Percentiles rank a stretch among this genome's conserved stretches.
These are phyloP conservation scores for Pangasianodon hypophthalmus DNA, from an alignment of 2,113 vertebrate species.

Conservation along the genomic window DNA sequence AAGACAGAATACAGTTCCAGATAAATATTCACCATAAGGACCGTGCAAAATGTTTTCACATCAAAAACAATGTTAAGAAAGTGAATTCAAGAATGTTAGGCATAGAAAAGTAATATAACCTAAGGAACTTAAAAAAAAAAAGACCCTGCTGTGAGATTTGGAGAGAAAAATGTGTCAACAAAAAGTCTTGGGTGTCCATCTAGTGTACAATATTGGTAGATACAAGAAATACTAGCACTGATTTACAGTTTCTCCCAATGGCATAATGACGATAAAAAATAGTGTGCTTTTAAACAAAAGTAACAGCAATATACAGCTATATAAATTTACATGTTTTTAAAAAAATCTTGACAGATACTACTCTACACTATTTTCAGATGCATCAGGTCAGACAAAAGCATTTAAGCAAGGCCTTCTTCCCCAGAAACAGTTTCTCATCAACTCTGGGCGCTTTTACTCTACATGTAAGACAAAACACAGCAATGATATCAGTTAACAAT, in stretches of 20 bases:
- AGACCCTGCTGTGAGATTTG: constrained; percentile 69
- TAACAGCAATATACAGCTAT: constrained; percentile 70
- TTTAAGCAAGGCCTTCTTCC: constrained; percentile 21
- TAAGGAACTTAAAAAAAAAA: constrained; percentile 49
- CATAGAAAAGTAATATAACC: constrained; percentile 40
- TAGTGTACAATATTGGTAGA: constrained; percentile 65
- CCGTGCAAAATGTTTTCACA: constrained; percentile 73
- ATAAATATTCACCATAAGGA: constrained; percentile 70
- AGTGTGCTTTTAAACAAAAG: constrained; percentile 61
- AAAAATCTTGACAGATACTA: constrained; percentile 61
- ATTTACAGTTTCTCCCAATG: constrained; percentile 51
- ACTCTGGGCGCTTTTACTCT: constrained; percentile 2
- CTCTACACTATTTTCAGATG: constrained; percentile 61
- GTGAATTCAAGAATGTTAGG: constrained; percentile 47
- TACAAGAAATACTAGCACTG: constrained; percentile 58
- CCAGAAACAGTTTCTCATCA: constrained; percentile 1
- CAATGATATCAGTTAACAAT: neutral
- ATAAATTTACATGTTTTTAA: constrained; percentile 67
- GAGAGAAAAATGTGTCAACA: constrained; percentile 35
- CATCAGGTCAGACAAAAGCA: constrained; percentile 44
- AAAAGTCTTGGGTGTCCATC: constrained; percentile 60
- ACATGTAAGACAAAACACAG: constrained; percentile 38
- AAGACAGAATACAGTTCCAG: constrained; percentile 55
- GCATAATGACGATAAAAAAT: constrained; percentile 49
- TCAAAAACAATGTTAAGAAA: constrained; percentile 60